Evolutionary conservation across 2,113 vertebrate species (phyloP).

Genomic region (Osmerus eperlanus): DNA sequence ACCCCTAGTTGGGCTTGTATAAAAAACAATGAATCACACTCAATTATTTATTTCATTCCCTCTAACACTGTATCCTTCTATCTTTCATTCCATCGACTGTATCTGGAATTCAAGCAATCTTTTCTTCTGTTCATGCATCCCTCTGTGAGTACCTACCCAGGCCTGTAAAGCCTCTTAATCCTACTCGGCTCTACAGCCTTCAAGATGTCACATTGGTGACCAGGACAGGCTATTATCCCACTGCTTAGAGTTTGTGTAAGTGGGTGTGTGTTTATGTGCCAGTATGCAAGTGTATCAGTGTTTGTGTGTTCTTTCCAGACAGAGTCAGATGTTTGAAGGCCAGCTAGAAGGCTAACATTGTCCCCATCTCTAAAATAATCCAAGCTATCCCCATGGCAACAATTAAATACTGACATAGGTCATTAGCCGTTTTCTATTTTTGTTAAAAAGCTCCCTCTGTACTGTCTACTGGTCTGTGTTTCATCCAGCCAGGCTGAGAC

Average conservation of each 20-base stretch:
- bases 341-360: background rate
- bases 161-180: no score
- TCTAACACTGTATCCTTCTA: no score
- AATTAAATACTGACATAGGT: constrained; percentile 8
- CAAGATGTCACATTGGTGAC: no score
- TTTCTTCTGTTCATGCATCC: background rate
- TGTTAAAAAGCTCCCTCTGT: background rate
- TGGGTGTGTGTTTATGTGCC: background rate
- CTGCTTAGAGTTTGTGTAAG: no score
- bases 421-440: constrained; percentile 20
- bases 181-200: no score
- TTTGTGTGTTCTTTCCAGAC: constrained; percentile 6
- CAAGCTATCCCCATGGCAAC: constrained; percentile 10
- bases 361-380: background rate
- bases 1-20: background rate
- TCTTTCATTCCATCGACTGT: no score
- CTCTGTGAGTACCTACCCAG: background rate
- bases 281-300: background rate
- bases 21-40: no score
- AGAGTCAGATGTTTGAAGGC: background rate
- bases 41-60: no score
- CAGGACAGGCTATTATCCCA: no score
- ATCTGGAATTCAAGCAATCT: no score
- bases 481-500: no score
- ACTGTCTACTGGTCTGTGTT: no score